A percentile compares a stretch with the other conserved stretches of the same genome.
Conservation (phyloP, 2,113 vertebrate species). For the Ammodramus savannarum region DNA sequence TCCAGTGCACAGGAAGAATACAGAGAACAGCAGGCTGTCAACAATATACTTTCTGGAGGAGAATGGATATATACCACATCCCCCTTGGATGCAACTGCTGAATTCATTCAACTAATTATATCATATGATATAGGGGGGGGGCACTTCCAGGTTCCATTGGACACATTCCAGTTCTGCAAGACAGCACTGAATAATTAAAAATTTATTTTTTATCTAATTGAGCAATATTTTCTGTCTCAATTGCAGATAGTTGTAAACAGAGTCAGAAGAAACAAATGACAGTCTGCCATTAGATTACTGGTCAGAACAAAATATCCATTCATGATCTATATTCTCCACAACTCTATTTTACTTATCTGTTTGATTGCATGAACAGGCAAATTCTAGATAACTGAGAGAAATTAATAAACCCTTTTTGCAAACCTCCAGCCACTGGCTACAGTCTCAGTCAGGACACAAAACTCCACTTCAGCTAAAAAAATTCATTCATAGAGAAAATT, state of each 20-base stretch:
- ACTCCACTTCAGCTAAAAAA: neutral
- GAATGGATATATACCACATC: neutral
- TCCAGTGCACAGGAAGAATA: slow-evolving; percentile 34
- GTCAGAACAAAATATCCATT: neutral
- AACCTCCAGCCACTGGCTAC: neutral
- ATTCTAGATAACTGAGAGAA: neutral
- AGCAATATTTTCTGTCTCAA: neutral
- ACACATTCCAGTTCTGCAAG: neutral
- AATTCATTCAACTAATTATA: neutral
- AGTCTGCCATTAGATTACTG: neutral
- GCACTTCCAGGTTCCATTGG: neutral
- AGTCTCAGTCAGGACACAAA: neutral
- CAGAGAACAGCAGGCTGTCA: neutral
- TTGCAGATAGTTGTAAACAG: neutral
- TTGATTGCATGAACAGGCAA: neutral
- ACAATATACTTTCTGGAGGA: neutral
- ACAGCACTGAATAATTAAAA: neutral
- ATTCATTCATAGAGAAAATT: neutral
- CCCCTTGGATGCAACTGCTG: neutral
- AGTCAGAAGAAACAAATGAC: neutral
- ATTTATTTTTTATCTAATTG: neutral
- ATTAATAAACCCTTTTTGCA: neutral
- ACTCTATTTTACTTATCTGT: neutral
- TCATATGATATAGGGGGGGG: neutral
- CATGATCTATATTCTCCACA: neutral